These are phyloP conservation scores for Sparus aurata DNA, from an alignment of 2,797 vertebrate genomes.

Conservation along the genomic window DNA sequence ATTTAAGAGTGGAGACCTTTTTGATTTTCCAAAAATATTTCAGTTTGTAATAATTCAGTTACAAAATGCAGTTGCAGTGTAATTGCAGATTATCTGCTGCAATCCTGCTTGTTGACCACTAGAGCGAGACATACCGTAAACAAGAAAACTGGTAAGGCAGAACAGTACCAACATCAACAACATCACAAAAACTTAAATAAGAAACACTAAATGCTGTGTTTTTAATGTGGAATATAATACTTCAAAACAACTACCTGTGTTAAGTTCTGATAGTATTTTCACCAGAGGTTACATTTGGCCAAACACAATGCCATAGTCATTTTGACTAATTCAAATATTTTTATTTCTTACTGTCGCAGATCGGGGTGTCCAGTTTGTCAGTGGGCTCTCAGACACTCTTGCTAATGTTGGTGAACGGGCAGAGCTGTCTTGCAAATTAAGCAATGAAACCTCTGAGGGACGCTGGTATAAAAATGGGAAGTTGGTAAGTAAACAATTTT, in stretches of 20 bases:
- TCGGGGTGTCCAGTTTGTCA: constrained; percentile 80
- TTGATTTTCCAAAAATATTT: no score
- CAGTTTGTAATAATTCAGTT: no score
- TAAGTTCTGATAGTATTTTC: background rate
- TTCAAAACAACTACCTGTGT: no score
- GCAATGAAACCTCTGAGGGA: constrained; percentile 82
- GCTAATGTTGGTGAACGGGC: constrained; percentile 83
- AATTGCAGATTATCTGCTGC: background rate
- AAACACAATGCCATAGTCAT: background rate
- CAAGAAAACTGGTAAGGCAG: background rate
- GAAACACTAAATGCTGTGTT: background rate
- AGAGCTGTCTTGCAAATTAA: constrained; percentile 88
- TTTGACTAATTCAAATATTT: background rate
- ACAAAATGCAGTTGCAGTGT: no score
- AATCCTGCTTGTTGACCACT: constrained; percentile 5
- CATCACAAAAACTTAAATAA: background rate
- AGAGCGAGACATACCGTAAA: constrained; percentile 20
- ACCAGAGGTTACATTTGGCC: background rate
- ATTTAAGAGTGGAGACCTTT: background rate
- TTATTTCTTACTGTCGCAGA: constrained; percentile 60
- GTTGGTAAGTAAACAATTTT: constrained; percentile 80
- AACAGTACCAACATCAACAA: background rate
- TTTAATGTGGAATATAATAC: no score
- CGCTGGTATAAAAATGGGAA: constrained; percentile 91
- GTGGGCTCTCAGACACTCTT: constrained; percentile 83